Percentiles rank a stretch among this genome's conserved stretches.
These are phyloP conservation scores for Schizaphis graminum DNA, from an alignment of 2,888 invertebrate genomes.

Conservation along the genomic window DNA sequence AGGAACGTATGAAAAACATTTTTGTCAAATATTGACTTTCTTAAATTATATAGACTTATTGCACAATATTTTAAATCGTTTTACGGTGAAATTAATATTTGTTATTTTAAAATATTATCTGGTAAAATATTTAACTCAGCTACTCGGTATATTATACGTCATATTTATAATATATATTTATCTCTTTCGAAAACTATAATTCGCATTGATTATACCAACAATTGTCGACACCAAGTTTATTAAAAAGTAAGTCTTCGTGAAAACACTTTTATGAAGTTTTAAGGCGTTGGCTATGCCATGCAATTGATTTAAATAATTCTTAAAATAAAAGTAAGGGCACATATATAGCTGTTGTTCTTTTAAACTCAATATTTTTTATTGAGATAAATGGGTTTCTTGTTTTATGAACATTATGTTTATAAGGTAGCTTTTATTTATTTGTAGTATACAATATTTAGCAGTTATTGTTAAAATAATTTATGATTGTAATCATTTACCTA, in stretches of 20 bases:
- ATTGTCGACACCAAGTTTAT: neutral
- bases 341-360: neutral
- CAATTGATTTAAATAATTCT: conserved; percentile 44
- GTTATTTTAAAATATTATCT: neutral
- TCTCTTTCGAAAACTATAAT: neutral
- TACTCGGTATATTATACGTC: neutral
- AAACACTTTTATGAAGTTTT: neutral
- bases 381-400: conserved; percentile 27
- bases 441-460: neutral
- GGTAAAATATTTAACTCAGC: neutral
- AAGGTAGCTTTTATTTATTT: neutral
- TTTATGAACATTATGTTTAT: conserved; percentile 18
- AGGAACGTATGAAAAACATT: neutral
- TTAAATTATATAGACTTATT: neutral
- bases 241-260: conserved; percentile 22
- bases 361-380: conserved; percentile 46
- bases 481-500: neutral
- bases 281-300: neutral
- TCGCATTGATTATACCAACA: neutral
- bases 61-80: neutral
- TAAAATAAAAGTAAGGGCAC: neutral
- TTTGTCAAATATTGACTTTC: neutral
- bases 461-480: neutral
- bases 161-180: neutral
- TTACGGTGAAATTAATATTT: neutral